Base-by-base conservation (phyloP, 2,113 vertebrate species). In the Tringa solitaria region DNA sequence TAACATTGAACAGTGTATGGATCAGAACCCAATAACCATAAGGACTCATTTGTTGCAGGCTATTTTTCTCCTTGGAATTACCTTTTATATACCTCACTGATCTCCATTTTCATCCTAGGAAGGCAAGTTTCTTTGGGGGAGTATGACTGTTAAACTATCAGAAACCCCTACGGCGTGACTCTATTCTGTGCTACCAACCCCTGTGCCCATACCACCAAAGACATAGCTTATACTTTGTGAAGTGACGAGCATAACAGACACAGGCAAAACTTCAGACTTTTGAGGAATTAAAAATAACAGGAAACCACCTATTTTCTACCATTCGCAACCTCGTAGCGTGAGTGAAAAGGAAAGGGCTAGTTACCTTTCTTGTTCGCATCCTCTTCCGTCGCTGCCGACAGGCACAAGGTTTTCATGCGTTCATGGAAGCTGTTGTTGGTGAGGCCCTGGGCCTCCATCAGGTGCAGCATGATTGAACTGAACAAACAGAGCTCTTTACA, bases 381-480 rank as follows among this genome's bases (percentile, higher is more conserved):
- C 30, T 98, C 88, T 11, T 88, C 84, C 0, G 67, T 41, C 50
- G 63, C 17, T 17, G 97, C 96, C 14, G 96, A 82, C 3, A 88
- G 84, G 56, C 98, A 99, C 48, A 98, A 78, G 0, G 69, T 83
- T 67, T 98, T 88, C 30, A 99, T 46, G 0, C 80, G 92, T 4
- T 35, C 72, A 33, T 98, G 98, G 13, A 95, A 59, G 37, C 84
- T 54, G 56, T 53, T 90, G 46, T 43, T 50, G 2, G 60, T n/a
- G 4, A 70, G 43, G 46, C 97, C 97, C 77, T 83, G 98, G 61
- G 94, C 90, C n/a, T 98, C 98, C 68, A 98, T 35, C 9, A 99
- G 90, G 43, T 61, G 91, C 13, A 99, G 91, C 99, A 99, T 98
- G 69, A 99, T 50, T 2, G 59, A 75, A 20, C 98, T 99, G 87